Evolutionary conservation across 2,113 vertebrate species (phyloP).

Genomic region (Poecilia latipinna): DNA sequence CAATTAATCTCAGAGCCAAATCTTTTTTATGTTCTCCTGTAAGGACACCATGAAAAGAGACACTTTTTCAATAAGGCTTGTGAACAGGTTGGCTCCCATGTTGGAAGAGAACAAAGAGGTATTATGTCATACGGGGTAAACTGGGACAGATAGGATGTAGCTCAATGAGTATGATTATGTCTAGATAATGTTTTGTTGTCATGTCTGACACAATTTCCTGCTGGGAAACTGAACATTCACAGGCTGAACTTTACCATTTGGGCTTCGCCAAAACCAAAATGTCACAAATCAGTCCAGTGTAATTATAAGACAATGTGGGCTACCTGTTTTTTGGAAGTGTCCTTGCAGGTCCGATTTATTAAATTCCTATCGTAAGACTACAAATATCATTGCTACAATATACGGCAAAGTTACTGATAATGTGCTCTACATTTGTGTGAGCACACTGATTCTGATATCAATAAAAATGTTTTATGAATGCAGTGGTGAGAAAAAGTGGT

Average conservation of each 20-base stretch:
- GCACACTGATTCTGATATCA: not conserved
- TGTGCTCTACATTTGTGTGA: not conserved
- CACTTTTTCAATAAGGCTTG: slow-evolving; percentile 48
- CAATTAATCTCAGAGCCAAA: slow-evolving; percentile 74
- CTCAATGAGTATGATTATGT: slow-evolving; percentile 48
- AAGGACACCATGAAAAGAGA: slow-evolving; percentile 53
- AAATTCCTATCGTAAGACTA: too few species aligned
- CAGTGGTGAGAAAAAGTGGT: too few species aligned
- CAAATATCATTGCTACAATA: too few species aligned
- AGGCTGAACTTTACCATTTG: slow-evolving; percentile 20
- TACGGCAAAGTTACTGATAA: too few species aligned
- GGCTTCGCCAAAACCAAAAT: not conserved
- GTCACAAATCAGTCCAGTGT: not conserved
- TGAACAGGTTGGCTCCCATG: slow-evolving; percentile 58
- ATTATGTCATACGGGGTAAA: slow-evolving; percentile 59
- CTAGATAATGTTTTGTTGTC: slow-evolving; percentile 44
- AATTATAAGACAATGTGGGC: not conserved
- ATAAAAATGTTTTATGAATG: too few species aligned
- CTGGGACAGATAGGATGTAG: slow-evolving; percentile 36
- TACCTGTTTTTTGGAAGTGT: too few species aligned
- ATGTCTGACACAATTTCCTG: slow-evolving; percentile 12
- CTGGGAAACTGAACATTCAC: slow-evolving; percentile 3
- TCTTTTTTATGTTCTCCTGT: slow-evolving; percentile 70
- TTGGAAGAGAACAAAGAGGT: slow-evolving; percentile 58
- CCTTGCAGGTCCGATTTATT: too few species aligned